Percentiles rank a stretch among this genome's conserved stretches.
Conservation (phyloP, 2,113 vertebrate species). For the Serilophus lunatus region DNA sequence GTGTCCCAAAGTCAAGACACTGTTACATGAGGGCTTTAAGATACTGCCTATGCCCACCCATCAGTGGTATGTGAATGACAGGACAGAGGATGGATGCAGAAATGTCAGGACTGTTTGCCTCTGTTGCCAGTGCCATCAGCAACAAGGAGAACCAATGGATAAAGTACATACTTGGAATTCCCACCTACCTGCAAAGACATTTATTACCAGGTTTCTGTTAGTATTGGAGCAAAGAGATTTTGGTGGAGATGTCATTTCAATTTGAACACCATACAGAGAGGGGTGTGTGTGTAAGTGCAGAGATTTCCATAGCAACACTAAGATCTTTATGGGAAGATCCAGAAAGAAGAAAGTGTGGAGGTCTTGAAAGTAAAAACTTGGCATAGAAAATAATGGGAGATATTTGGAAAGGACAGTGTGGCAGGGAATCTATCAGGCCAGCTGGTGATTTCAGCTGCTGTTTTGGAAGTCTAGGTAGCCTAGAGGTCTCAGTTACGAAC, state of each 20-base stretch:
- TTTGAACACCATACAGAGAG: neutral
- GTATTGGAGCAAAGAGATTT: neutral
- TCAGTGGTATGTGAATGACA: neutral
- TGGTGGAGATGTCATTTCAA: neutral
- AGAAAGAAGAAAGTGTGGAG: neutral
- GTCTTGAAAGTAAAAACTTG: neutral
- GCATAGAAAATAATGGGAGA: neutral
- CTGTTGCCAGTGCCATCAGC: neutral
- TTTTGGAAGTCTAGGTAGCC: neutral
- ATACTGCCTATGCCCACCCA: neutral
- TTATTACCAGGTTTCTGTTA: neutral
- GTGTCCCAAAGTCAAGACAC: neutral
- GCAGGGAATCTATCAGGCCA: neutral
- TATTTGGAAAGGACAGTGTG: neutral
- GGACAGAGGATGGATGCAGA: neutral
- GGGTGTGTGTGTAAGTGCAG: neutral
- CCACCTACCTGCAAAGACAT: neutral
- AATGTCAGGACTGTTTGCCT: neutral
- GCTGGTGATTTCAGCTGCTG: neutral
- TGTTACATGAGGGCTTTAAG: neutral
- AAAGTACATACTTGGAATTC: neutral
- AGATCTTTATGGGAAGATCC: neutral
- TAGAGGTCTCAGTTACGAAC: neutral
- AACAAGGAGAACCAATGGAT: neutral
- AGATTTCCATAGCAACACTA: constrained; percentile 9